Base-by-base conservation (phyloP, 2,888 invertebrate species). In the Drosophila maculinotata region DNA sequence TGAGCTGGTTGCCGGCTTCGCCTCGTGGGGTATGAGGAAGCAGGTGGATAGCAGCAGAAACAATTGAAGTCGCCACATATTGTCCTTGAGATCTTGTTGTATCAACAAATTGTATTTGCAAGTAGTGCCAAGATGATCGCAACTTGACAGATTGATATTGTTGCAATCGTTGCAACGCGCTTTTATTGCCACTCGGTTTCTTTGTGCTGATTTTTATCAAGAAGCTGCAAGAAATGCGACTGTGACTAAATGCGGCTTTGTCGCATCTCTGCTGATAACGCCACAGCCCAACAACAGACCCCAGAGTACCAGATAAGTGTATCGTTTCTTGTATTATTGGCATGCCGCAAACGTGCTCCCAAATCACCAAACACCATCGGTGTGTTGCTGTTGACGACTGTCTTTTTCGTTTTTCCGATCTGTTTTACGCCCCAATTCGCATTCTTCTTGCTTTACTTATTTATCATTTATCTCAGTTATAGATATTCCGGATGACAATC, bases 1-100 rank as follows among this genome's bases (percentile, higher is more conserved):
- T 1, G 62, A 10, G 4, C 39, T 38, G 12, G 31, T 70, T 3
- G 69, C 10, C 2, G 81, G 81, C 68, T 82, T 82, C 7, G 71
- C 87, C 62, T 82, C 78, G 25, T 65, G n/a, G 1, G 81, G 81
- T 51, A 82, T 56, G 26, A 84, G 75, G n/a, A 84, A 87, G 69
- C 81, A 71, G 49, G 71, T 75, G 51, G 87, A 81, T 26, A 87
- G 41, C 35, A 82, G 30, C 1, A 82, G 72, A 12, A 87, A 87
- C 20, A 84, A 47, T 44, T 82, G 87, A 44, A 87, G 66, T 14
- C 81, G 87, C 81, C 81, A 82, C 81, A 82, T 82, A n/a, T 25
- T 67, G 47, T 28, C 10, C 30, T 30, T 4, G 41, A 7, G 9
- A n/a, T 35, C 35, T 14, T 12, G 38, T 12, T 38, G 23, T 20